Percentiles rank a stretch among this genome's conserved stretches.
Conservation (phyloP, 2,113 vertebrate genomes). For the Anser brachyrhynchus region DNA sequence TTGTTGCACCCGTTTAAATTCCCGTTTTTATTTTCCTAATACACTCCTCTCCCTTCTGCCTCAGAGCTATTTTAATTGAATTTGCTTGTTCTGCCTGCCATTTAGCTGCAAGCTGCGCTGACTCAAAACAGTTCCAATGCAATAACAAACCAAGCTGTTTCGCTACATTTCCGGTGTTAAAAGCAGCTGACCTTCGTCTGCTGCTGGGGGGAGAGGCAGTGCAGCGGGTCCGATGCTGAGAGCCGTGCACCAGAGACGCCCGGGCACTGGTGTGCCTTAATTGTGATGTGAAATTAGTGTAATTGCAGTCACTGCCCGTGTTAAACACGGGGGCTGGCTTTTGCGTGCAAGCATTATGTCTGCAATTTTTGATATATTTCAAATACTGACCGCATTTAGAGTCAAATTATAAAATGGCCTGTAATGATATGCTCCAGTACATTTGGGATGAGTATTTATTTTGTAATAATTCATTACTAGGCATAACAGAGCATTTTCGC, state of each 20-base stretch:
- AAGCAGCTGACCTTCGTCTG: slow-evolving; percentile 43
- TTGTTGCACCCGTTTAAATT: not conserved
- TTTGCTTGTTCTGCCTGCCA: slow-evolving; percentile 38
- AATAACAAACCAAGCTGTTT: slow-evolving; percentile 43
- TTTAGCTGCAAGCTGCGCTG: slow-evolving; percentile 7
- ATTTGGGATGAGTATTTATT: not conserved
- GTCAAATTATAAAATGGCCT: slow-evolving; percentile 22
- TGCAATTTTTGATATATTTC: not conserved
- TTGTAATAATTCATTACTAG: slow-evolving; percentile 11
- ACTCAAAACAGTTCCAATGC: slow-evolving; percentile 14
- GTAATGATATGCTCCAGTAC: not conserved
- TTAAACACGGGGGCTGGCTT: not conserved
- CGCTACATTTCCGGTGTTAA: slow-evolving; percentile 22
- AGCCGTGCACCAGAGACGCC: accelerated
- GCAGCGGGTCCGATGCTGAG: accelerated
- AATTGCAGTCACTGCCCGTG: not conserved
- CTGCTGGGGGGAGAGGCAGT: not conserved
- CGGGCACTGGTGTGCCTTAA: not conserved
- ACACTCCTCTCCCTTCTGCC: slow-evolving; percentile 29
- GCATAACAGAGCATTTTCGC: not conserved
- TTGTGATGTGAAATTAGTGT: not conserved
- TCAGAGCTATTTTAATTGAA: slow-evolving; percentile 52
- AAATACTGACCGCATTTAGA: not conserved
- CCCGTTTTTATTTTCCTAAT: slow-evolving; percentile 31
- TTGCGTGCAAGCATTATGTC: accelerated